phyloP scores from a whole-genome alignment of 2,113 vertebrate species.

The Anser cygnoides region DNA sequence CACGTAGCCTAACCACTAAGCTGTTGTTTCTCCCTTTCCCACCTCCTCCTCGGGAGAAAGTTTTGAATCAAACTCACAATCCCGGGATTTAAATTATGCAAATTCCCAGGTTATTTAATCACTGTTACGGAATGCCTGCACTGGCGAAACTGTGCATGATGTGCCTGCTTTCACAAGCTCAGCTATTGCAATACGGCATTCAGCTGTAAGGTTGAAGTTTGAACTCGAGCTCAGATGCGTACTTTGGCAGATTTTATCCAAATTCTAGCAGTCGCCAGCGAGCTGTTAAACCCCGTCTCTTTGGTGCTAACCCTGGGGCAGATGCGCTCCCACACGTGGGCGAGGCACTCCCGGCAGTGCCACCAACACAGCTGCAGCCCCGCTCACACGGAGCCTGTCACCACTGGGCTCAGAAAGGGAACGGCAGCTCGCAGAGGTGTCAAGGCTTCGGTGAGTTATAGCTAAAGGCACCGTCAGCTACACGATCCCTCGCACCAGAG shows the following conservation, averaged over 20 bases:
- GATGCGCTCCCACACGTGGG: rapidly evolving
- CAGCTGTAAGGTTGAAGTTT: neutral
- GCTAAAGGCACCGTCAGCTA: neutral
- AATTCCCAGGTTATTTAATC: neutral
- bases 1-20: neutral
- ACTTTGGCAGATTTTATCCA: neutral
- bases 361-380: neutral
- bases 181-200: neutral
- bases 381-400: neutral
- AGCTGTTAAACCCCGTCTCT: neutral
- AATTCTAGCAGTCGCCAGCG: neutral
- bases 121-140: neutral
- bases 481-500: neutral
- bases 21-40: neutral
- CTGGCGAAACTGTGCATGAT: neutral
- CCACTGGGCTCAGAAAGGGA: neutral
- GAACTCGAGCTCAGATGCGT: neutral
- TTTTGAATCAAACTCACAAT: neutral
- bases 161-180: conserved; percentile 16
- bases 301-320: neutral
- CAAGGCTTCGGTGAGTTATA: neutral
- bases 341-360: rapidly evolving
- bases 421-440: neutral
- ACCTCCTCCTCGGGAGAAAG: neutral
- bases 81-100: neutral